These are phyloP conservation scores for Natator depressus DNA, from an alignment of 2,113 vertebrate genomes.

Conservation along the genomic window DNA sequence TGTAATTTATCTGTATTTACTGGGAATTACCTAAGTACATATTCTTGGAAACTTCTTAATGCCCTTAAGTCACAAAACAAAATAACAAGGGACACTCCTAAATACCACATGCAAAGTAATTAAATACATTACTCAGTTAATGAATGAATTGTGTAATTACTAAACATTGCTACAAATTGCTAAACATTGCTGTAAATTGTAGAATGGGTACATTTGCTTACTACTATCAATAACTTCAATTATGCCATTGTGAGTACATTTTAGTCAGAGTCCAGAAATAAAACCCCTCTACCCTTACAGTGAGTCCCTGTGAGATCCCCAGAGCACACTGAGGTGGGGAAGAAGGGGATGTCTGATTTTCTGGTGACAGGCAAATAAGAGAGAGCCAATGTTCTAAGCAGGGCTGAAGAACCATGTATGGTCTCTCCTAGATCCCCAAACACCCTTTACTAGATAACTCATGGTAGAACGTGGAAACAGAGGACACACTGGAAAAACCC, in stretches of 20 bases:
- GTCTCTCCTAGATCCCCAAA: not conserved
- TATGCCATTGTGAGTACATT: not conserved
- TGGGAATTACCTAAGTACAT: not conserved
- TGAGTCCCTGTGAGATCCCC: not conserved
- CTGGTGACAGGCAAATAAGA: not conserved
- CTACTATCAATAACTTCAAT: conserved; percentile 17
- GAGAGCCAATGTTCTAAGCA: not conserved
- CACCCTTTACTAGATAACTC: accelerated
- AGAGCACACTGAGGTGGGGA: not conserved
- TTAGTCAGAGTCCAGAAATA: not conserved
- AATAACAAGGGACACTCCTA: conserved; percentile 12
- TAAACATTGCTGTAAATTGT: conserved; percentile 38
- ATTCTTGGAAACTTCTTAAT: not conserved
- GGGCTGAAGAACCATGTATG: not conserved
- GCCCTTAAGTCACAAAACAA: conserved; percentile 16
- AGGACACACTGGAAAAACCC: not conserved
- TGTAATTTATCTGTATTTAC: not conserved
- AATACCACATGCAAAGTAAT: conserved; percentile 36
- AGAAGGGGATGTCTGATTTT: accelerated
- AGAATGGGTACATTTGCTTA: not conserved
- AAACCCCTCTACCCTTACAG: not conserved
- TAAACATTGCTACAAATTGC: not conserved
- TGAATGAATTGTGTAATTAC: conserved; percentile 36
- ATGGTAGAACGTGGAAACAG: accelerated
- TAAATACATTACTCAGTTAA: conserved; percentile 35